A percentile compares a stretch with the other conserved stretches of the same genome.
phyloP scores from a whole-genome alignment of 2,888 invertebrate genomes.

The Tenthredo scrophulariae region DNA sequence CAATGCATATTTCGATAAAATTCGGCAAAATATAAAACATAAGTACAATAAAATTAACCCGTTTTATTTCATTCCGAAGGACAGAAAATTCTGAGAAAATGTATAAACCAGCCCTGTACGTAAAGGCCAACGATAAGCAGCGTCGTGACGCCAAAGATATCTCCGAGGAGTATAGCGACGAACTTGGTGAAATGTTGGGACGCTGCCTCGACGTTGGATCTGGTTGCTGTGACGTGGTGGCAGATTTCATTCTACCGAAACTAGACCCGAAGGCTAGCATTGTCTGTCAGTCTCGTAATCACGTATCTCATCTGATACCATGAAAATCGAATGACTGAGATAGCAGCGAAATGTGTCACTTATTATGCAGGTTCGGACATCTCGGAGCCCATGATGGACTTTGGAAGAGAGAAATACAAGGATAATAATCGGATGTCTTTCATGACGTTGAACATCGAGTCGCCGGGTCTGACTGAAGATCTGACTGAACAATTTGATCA shows the following conservation, averaged over 20 bases:
- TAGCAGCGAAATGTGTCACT: background rate
- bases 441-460: conserved; percentile 81
- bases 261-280: conserved; percentile 80
- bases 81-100: background rate
- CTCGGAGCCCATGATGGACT: conserved; percentile 86
- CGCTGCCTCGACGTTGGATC: conserved; percentile 85
- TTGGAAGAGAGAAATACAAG: conserved; percentile 81
- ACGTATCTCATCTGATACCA: background rate
- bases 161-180: conserved; percentile 82
- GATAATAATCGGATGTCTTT: conserved; percentile 79
- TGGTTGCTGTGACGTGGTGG: conserved; percentile 86
- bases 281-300: conserved; percentile 66
- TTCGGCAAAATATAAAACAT: too few species aligned
- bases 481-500: conserved; percentile 82
- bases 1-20: too few species aligned
- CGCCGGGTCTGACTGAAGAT: conserved; percentile 79
- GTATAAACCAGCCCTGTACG: conserved; percentile 79
- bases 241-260: conserved; percentile 82
- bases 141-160: conserved; percentile 83
- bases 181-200: conserved; percentile 72
- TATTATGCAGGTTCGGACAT: conserved; percentile 85
- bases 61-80: background rate
- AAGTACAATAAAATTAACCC: too few species aligned
- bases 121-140: conserved; percentile 85
- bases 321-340: too few species aligned